Evolutionary conservation across 2,888 invertebrate species (phyloP).

Genomic region (Nezara viridula): DNA sequence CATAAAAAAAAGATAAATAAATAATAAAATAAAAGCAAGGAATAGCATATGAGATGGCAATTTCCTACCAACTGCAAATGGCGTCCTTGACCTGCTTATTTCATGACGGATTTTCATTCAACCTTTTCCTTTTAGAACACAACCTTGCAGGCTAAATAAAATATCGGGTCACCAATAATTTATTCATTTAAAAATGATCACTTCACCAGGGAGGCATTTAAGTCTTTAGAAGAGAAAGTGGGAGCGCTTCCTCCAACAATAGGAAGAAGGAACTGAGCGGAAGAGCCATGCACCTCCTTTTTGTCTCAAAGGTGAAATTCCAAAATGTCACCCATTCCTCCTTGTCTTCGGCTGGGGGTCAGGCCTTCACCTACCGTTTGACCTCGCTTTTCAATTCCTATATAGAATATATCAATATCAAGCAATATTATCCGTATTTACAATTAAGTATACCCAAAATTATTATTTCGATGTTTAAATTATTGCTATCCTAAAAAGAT

Average conservation of each 20-base stretch:
- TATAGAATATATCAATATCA: not conserved
- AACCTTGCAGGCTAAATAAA: not conserved
- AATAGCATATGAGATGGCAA: not conserved
- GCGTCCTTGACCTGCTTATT: not conserved
- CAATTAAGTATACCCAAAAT: too few relatives aligned
- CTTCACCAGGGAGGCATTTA: not conserved
- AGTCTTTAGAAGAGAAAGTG: slow-evolving; percentile 10
- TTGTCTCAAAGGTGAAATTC: not conserved
- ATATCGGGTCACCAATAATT: not conserved
- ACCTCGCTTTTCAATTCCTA: not conserved
- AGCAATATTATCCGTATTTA: not conserved
- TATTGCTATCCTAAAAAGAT: not conserved
- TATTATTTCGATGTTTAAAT: not conserved
- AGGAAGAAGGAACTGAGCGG: not conserved
- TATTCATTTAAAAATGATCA: not conserved
- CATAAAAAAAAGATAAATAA: not conserved
- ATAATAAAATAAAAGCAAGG: too few relatives aligned
- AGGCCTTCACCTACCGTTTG: not conserved
- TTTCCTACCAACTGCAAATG: not conserved
- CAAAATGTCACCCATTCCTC: not conserved
- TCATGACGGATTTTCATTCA: not conserved
- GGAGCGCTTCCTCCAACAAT: not conserved
- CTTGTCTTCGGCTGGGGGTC: not conserved
- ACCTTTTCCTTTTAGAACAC: not conserved
- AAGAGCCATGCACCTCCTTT: not conserved